Conservation (phyloP, 2,888 invertebrate species). For the Meandrusa payeni region DNA sequence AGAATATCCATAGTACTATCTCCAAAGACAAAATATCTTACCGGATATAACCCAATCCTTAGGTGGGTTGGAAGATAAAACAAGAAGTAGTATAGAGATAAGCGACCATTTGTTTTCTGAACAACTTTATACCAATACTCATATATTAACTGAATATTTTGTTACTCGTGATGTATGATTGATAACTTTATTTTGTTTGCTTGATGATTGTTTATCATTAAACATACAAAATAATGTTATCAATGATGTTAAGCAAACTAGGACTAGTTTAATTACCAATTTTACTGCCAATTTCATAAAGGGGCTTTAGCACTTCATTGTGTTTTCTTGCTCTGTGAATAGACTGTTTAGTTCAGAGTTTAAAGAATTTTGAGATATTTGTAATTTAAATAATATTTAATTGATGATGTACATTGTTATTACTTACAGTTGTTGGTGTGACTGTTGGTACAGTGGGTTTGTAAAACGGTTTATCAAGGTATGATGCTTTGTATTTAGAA, state of each 20-base stretch:
- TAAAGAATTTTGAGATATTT: constrained; percentile 29
- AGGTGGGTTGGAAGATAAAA: too few relatives aligned
- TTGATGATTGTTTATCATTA: too few relatives aligned
- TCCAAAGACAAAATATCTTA: too few relatives aligned
- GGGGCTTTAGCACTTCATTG: constrained; percentile 60
- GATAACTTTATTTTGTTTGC: not conserved
- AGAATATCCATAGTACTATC: too few relatives aligned
- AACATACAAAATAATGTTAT: too few relatives aligned
- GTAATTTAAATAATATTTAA: constrained; percentile 15
- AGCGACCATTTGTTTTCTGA: too few relatives aligned
- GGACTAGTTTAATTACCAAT: constrained; percentile 4
- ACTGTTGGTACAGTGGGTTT: constrained; percentile 83
- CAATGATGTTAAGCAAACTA: constrained; percentile 29
- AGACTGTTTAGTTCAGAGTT: constrained; percentile 27
- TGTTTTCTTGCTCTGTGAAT: constrained; percentile 7
- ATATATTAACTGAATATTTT: not conserved
- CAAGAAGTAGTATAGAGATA: too few relatives aligned
- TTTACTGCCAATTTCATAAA: constrained; percentile 71
- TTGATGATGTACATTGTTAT: constrained; percentile 17
- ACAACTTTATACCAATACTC: constrained; percentile 3
- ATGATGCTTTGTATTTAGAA: constrained; percentile 79
- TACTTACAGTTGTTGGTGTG: constrained; percentile 78
- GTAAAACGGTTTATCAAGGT: constrained; percentile 80
- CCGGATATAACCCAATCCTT: too few relatives aligned
- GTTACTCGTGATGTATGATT: not conserved